Evolutionary conservation across 2,888 invertebrate species (phyloP), one percentile per base, ranked within the genome.

Genomic region (Epicampocera succincta): DNA sequence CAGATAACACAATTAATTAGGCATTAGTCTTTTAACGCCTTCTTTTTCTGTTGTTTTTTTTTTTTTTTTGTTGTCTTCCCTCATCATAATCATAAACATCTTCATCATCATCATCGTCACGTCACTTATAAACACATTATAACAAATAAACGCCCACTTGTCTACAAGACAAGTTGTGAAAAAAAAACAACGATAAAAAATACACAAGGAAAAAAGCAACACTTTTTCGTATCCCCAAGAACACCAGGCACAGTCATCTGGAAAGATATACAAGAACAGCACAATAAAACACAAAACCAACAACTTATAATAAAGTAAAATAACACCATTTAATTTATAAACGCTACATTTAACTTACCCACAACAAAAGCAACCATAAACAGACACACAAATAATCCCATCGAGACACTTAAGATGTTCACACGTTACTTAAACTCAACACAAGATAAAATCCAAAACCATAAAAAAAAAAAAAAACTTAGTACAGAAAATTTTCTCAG

Each of bases 41-140:
- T 56, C 44, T 50, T 52, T 69, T 33, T 33, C 1, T 8, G 33
- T 5, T 33, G 5, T 33, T 33, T 78, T 74, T 60, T 63, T 63
- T 19, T 42, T n/a, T 61, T 19, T 40, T 12, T 50, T 4, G 42
- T 19, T 25, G 46, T 52, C n/a, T n/a, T n/a, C n/a, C n/a, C n/a
- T n/a, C n/a, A n/a, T n/a, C 40, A 52, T 73, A 79, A 78, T 75
- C 63, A 79, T n/a, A n/a, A n/a, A n/a, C 38, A 50, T n/a, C n/a
- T n/a, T 73, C 77, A 74, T 75, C 65, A 79, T 46, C 48, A 60
- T 56, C 66, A 72, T 61, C 33, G 50, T 38, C 61, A 25, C 63
- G 46, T 44, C 77, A 84, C 83, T 85, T 85, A 86, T 86, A 85
- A 86, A 81, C 85, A 83, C 83, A 80, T 81, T 71, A 83, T 78